A percentile compares a stretch with the other conserved stretches of the same genome.
phyloP scores from a whole-genome alignment of 1,140 invertebrate genomes.

The Helicorthomorpha holstii region DNA sequence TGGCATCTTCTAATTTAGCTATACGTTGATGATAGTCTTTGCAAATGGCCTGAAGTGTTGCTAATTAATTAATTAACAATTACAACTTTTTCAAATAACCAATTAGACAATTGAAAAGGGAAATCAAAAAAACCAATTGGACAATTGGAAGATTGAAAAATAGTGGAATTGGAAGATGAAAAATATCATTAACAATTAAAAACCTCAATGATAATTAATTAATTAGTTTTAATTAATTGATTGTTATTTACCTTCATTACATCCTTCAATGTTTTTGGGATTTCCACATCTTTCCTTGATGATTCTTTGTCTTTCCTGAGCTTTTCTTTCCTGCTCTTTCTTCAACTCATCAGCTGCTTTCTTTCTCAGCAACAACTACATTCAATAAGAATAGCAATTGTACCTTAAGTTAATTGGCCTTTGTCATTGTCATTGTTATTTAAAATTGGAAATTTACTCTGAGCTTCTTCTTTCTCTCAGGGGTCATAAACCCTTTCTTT shows the following conservation, averaged over 20 bases:
- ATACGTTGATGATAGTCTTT: constrained; percentile 81
- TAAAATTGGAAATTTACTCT: constrained; percentile 45
- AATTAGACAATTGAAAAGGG: no score
- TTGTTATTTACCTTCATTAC: constrained; percentile 52
- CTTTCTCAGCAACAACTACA: constrained; percentile 85
- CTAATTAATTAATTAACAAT: no score
- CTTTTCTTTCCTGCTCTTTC: no score
- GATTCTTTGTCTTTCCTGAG: constrained; percentile 90
- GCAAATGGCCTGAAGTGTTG: no score
- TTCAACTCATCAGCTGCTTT: constrained; percentile 99
- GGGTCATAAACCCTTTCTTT: constrained; percentile 97
- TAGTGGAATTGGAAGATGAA: not conserved
- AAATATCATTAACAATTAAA: not conserved
- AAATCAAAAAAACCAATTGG: not conserved
- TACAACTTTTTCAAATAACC: no score
- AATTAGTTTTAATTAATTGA: not conserved
- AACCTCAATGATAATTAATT: not conserved
- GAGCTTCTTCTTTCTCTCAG: constrained; percentile 95
- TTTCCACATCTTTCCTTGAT: constrained; percentile 89
- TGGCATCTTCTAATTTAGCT: constrained; percentile 99
- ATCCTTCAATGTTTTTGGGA: constrained; percentile 71
- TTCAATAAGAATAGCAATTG: not conserved
- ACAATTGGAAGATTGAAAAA: not conserved
- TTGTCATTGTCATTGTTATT: no score
- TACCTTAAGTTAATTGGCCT: no score